Evolutionary conservation across 2,113 vertebrate species (phyloP).

Genomic region (Seriola quinqueradiata): DNA sequence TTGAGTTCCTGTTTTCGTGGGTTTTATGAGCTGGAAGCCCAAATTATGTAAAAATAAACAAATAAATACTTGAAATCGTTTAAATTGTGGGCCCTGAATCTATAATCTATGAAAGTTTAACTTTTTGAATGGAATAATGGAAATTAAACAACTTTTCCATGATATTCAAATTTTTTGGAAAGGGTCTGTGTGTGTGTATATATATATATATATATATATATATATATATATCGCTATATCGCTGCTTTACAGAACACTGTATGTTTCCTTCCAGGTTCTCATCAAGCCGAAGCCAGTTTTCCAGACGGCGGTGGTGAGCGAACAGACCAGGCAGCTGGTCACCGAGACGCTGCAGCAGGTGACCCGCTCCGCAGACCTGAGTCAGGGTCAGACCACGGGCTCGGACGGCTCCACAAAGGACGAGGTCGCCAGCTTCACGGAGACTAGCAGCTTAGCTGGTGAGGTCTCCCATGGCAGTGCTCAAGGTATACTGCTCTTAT

Average conservation of each 20-base stretch:
- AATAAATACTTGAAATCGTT: too few relatives aligned
- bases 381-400: conserved; percentile 78
- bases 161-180: too few relatives aligned
- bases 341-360: conserved; percentile 97
- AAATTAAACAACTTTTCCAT: too few relatives aligned
- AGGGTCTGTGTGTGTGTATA: too few relatives aligned
- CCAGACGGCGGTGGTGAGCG: conserved; percentile 95
- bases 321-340: conserved; percentile 95
- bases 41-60: too few relatives aligned
- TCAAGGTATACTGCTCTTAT: conserved; percentile 74
- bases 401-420: conserved; percentile 89
- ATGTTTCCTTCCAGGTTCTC: conserved; percentile 87
- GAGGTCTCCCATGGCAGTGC: conserved; percentile 88
- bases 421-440: conserved; percentile 84
- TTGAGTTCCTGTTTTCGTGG: too few relatives aligned
- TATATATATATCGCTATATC: too few relatives aligned
- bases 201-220: too few relatives aligned
- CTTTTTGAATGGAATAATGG: too few relatives aligned
- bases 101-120: too few relatives aligned
- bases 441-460: conserved; percentile 86
- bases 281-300: conserved; percentile 99
- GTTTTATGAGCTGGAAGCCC: too few relatives aligned
- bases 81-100: too few relatives aligned
- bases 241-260: neutral
- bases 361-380: conserved; percentile 87